These are phyloP conservation scores for Lacanobia wlatinum DNA, from an alignment of 2,888 invertebrate genomes.

Conservation along the genomic window DNA sequence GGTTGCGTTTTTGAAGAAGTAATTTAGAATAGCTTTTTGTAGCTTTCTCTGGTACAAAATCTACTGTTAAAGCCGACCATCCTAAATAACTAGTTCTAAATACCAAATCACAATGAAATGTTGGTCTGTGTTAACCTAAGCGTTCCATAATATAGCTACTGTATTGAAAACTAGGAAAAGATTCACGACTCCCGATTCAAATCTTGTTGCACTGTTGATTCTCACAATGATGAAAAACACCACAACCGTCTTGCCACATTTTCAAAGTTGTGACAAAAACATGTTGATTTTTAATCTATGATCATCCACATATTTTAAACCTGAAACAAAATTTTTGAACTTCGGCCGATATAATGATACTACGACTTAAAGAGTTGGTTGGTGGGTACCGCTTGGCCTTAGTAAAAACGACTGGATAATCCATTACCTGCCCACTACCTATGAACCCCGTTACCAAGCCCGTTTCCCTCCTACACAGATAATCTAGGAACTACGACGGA, in stretches of 20 bases:
- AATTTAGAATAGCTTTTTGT: not conserved
- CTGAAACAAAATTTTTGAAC: not conserved
- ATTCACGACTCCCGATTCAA: not conserved
- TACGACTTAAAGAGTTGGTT: not conserved
- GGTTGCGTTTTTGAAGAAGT: not conserved
- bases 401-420: constrained; percentile 17
- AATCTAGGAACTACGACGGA: not conserved
- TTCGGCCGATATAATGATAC: not conserved
- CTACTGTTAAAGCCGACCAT: not conserved
- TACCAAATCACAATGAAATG: not conserved
- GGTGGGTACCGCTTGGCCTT: not conserved
- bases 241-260: too few species aligned
- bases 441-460: constrained; percentile 50
- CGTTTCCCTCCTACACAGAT: constrained; percentile 36
- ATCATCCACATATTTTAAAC: not conserved
- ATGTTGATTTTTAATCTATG: not conserved
- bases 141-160: too few species aligned
- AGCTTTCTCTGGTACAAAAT: not conserved
- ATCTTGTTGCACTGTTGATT: not conserved
- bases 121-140: too few species aligned
- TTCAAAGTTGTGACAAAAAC: not conserved
- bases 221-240: too few species aligned
- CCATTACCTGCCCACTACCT: constrained; percentile 17
- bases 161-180: not conserved
- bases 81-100: not conserved